phyloP scores from a whole-genome alignment of 2,113 vertebrate species.

The Clinocottus analis region DNA sequence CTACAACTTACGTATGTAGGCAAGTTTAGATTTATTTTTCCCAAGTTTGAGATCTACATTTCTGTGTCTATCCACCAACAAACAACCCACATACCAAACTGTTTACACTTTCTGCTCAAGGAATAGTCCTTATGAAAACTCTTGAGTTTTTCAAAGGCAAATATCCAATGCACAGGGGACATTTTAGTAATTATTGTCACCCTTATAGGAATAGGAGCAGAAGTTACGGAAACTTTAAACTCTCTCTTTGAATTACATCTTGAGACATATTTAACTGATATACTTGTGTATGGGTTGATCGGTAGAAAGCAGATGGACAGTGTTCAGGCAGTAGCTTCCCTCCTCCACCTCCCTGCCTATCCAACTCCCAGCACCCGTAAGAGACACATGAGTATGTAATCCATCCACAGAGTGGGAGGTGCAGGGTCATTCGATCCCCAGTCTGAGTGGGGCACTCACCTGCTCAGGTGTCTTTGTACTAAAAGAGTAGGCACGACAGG shows the following conservation, averaged over 20 bases:
- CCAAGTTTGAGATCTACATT: neutral
- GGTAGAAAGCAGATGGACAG: conserved; percentile 27
- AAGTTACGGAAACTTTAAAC: neutral
- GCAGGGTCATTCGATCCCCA: conserved; percentile 73
- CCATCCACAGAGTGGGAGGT: conserved; percentile 58
- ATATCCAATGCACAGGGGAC: neutral
- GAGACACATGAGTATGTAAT: conserved; percentile 64
- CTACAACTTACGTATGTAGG: neutral
- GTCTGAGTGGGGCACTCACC: conserved; percentile 49
- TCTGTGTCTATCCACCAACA: neutral
- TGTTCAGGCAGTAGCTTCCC: neutral
- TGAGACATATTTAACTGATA: neutral
- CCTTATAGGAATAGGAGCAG: neutral
- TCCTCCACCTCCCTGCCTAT: neutral
- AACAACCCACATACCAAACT: neutral
- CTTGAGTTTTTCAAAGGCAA: neutral
- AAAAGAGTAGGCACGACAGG: conserved; percentile 20
- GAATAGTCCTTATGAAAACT: neutral
- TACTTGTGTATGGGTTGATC: neutral
- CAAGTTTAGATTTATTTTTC: neutral
- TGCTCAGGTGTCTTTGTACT: conserved; percentile 78
- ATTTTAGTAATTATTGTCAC: neutral
- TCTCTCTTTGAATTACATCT: neutral
- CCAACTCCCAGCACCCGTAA: conserved; percentile 5
- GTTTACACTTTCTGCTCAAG: neutral